Percentiles rank a stretch among this genome's conserved stretches.
phyloP scores from a whole-genome alignment of 2,113 vertebrate genomes.

The Pantherophis guttatus region DNA sequence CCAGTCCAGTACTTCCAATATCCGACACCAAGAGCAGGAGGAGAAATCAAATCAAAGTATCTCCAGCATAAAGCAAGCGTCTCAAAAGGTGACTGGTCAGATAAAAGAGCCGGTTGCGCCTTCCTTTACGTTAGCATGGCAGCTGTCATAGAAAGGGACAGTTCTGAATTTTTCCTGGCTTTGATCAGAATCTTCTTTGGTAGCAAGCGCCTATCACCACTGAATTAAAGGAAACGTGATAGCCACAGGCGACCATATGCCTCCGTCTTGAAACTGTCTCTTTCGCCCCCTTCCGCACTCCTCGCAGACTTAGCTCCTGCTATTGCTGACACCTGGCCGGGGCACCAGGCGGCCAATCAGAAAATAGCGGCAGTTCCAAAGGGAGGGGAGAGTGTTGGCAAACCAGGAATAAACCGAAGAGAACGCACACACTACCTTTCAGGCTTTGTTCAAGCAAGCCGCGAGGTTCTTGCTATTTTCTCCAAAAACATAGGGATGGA shows the following conservation, averaged over 20 bases:
- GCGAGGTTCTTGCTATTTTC: background rate
- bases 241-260: background rate
- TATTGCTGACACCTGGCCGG: conserved; percentile 47
- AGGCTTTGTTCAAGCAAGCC: background rate
- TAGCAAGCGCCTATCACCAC: background rate
- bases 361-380: conserved; percentile 17
- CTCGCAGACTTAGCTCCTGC: conserved; percentile 2
- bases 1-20: background rate
- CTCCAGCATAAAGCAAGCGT: background rate
- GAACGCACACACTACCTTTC: background rate
- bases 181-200: background rate
- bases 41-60: background rate
- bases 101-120: background rate
- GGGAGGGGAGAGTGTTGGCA: background rate
- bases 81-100: background rate
- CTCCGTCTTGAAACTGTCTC: background rate
- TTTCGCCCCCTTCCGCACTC: background rate
- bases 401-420: background rate
- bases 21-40: background rate
- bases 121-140: conserved; percentile 1
- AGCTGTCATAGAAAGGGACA: conserved; percentile 11
- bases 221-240: background rate
- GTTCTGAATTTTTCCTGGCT: background rate
- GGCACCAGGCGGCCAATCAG: conserved; percentile 45
- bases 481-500: background rate